phyloP scores from a whole-genome alignment of 1,140 invertebrate genomes.

The Microplitis mediator region DNA sequence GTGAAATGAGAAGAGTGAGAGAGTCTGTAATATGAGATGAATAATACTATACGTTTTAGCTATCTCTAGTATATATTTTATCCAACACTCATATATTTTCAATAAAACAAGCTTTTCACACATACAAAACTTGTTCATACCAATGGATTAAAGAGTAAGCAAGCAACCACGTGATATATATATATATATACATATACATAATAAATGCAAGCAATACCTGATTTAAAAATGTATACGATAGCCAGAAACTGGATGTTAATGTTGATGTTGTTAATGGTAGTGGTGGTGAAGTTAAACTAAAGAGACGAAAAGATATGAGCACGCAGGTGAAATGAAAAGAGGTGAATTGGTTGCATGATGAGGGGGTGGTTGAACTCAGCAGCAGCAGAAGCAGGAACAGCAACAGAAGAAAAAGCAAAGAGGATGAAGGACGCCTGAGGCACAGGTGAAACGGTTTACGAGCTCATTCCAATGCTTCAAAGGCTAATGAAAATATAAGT shows the following conservation, averaged over 20 bases:
- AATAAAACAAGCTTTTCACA: too few species aligned
- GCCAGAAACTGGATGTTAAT: too few species aligned
- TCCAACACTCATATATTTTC: too few species aligned
- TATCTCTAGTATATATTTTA: too few species aligned
- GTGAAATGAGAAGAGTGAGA: conserved; percentile 10
- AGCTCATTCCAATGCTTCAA: conserved; percentile 40
- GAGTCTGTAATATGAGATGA: not conserved
- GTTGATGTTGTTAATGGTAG: not conserved
- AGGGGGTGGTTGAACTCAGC: not conserved
- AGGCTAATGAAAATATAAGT: conserved; percentile 61
- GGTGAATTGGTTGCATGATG: not conserved
- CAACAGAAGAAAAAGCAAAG: conserved; percentile 7
- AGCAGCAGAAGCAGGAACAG: not conserved
- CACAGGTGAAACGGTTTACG: conserved; percentile 53
- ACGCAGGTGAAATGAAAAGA: conserved; percentile 25
- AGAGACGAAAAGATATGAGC: not conserved
- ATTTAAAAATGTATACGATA: too few species aligned
- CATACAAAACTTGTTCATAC: too few species aligned
- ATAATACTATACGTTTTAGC: too few species aligned
- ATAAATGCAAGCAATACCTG: too few species aligned
- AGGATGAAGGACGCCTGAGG: conserved; percentile 43
- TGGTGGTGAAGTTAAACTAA: not conserved
- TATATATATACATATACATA: too few species aligned
- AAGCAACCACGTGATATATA: too few species aligned
- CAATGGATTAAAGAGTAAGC: too few species aligned